Conservation (phyloP, 2,797 vertebrate genomes). For the Gymnocypris eckloni region DNA sequence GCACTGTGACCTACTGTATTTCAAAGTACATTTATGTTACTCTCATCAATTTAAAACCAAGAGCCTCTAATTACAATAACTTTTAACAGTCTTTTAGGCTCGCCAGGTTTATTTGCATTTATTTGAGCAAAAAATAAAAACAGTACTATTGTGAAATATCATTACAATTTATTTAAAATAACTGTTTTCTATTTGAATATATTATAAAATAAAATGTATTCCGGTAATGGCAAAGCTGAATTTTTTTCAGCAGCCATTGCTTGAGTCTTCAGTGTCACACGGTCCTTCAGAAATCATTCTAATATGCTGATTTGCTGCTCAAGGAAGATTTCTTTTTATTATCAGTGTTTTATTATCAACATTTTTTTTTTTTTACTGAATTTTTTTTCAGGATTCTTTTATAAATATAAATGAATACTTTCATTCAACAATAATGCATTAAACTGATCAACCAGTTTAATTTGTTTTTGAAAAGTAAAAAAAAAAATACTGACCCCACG, state of each 20-base stretch:
- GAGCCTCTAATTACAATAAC: not conserved
- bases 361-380: not conserved
- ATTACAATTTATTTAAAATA: not conserved
- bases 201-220: not conserved
- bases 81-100: too few relatives aligned
- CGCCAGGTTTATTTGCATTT: not conserved
- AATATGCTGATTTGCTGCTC: not conserved
- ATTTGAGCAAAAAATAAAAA: conserved; percentile 1
- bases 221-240: not conserved
- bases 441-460: not conserved
- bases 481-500: not conserved
- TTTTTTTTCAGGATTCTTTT: not conserved
- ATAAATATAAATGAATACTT: not conserved
- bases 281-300: not conserved
- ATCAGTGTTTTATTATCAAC: not conserved
- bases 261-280: not conserved
- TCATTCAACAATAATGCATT: not conserved
- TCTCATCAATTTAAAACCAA: not conserved
- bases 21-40: not conserved
- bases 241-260: not conserved
- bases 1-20: not conserved
- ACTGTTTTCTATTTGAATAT: not conserved
- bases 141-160: not conserved
- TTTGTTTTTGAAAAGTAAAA: not conserved
- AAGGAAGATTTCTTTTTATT: not conserved